Conservation (phyloP, 2,888 invertebrate genomes). For the Trichogramma dendrolimi region DNA sequence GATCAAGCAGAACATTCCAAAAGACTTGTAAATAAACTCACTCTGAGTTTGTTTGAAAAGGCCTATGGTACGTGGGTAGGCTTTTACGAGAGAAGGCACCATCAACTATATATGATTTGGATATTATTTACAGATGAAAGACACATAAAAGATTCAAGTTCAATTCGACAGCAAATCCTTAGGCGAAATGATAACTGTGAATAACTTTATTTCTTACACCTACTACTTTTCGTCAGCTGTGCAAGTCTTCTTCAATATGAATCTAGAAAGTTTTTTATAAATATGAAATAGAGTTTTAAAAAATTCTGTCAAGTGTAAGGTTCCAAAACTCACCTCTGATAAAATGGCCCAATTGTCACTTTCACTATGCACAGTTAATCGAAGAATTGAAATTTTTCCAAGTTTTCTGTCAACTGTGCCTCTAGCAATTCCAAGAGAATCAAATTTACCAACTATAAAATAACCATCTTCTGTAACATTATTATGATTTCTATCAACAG, state of each 20-base stretch:
- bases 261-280: constrained; percentile 39
- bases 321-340: constrained; percentile 69
- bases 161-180: constrained; percentile 20
- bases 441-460: constrained; percentile 71
- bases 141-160: neutral
- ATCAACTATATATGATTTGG: constrained; percentile 24
- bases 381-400: constrained; percentile 67
- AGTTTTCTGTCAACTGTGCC: constrained; percentile 63
- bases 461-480: constrained; percentile 67
- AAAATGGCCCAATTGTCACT: constrained; percentile 87
- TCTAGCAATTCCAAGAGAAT: constrained; percentile 76
- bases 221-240: constrained; percentile 45
- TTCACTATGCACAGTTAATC: constrained; percentile 74
- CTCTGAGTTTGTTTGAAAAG: constrained; percentile 11
- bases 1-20: constrained; percentile 2
- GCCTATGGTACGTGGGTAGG: constrained; percentile 16
- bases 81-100: constrained; percentile 24
- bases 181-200: constrained; percentile 25
- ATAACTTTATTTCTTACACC: constrained; percentile 18
- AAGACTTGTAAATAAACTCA: neutral
- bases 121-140: constrained; percentile 24
- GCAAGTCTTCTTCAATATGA: constrained; percentile 47
- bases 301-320: constrained; percentile 11
- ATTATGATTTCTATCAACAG: constrained; percentile 55
- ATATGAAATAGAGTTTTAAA: constrained; percentile 15